phyloP scores from a whole-genome alignment of 2,797 vertebrate species.

The Menidia menidia region DNA sequence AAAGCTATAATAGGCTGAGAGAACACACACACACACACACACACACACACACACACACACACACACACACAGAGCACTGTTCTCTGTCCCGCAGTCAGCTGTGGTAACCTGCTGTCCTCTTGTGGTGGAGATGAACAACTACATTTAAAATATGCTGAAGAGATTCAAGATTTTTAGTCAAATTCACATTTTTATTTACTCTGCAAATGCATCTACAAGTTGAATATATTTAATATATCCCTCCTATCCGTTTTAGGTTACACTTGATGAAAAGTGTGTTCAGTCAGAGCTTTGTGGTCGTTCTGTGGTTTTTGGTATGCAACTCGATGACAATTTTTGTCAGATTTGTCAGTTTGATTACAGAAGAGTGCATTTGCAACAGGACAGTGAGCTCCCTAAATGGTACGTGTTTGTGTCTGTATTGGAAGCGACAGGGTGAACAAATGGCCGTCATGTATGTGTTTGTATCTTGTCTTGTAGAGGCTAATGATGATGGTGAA shows the following conservation, averaged over 20 bases:
- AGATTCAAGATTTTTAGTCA: not conserved
- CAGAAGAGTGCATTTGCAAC: constrained; percentile 38
- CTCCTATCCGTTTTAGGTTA: not conserved
- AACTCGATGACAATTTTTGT: constrained; percentile 28
- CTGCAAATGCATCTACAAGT: not conserved
- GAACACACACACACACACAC: constrained; percentile 34
- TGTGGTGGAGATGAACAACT: constrained; percentile 41
- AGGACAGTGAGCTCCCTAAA: constrained; percentile 43
- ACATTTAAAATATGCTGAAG: not conserved
- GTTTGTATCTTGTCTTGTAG: constrained; percentile 76
- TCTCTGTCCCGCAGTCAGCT: constrained; percentile 26
- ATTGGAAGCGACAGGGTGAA: constrained; percentile 77
- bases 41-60: constrained; percentile 33
- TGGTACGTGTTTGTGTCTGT: constrained; percentile 48
- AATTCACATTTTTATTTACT: not conserved
- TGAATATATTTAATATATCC: not conserved
- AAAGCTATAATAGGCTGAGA: not conserved
- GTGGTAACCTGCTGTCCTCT: constrained; percentile 68
- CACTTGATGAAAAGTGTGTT: not conserved
- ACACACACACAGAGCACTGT: not conserved
- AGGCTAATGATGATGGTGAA: constrained; percentile 77
- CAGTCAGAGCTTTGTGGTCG: not conserved
- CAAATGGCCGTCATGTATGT: constrained; percentile 79
- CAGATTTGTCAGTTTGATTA: constrained; percentile 31
- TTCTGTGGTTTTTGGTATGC: constrained; percentile 10